Evolutionary conservation across 2,888 invertebrate species (phyloP), one percentile per base, ranked within the genome.

Genomic region (Monoplex corrugatus): DNA sequence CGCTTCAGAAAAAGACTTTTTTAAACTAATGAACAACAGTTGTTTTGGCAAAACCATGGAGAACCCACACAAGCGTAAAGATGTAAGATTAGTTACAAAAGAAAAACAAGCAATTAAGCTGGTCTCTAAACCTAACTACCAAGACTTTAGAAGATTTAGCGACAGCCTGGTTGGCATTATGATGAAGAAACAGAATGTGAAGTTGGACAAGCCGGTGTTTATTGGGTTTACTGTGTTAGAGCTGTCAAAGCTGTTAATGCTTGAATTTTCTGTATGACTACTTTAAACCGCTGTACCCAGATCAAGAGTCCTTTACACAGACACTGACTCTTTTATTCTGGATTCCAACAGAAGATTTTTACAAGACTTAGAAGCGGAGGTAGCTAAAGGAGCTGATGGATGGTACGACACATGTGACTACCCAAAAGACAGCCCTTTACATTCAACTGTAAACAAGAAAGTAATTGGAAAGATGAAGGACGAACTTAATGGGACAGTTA

Each of bases 221-320:
- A 57, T 57, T 57, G 57, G 57, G 57, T 57, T 57, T 57, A 57
- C 57, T 57, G 57, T 57, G 57, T 57, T 57, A 57, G 57, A 57
- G 57, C 10, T 57, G 57, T 57, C 57, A 23, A 57, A 57, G 57
- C 57, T 57, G 57, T 57, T 57, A 57, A 57, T 57, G 57, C 28
- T 57, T 23, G 57, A 57, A 57, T 57, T 57, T 57, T 10, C 57
- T 57, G 19, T 57, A 57, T 57, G 57, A 57, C 57, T 57, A 57
- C 57, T 57, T 57, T 57, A 57, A 57, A 57, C 57, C 57, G 28
- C 28, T 57, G 57, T 57, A 57, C 28, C 57, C 57, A 57, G 3
- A 57, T 57, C 57, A 23, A 57, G 57, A 57, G 57, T 57, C 3
- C 57, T 57, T 16, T 57, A 57, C 57, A 57, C 57, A 10, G 57